Evolutionary conservation across 2,888 invertebrate genomes (phyloP).

Genomic region (Stramonita haemastoma): DNA sequence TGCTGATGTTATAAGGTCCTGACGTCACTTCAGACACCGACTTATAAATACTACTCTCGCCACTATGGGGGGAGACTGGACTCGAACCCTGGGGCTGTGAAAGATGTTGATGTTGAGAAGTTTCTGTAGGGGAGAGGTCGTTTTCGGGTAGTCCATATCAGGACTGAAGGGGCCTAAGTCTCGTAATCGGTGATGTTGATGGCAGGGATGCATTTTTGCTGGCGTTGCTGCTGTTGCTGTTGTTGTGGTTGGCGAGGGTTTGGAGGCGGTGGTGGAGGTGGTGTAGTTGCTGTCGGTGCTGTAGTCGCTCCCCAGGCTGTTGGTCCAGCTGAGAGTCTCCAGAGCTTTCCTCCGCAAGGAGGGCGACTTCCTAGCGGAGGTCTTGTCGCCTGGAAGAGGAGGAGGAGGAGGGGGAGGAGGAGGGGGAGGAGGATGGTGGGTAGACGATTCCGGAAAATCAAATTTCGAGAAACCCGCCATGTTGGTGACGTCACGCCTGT

Average conservation of each 20-base stretch:
- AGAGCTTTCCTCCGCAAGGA: slow-evolving; percentile 8
- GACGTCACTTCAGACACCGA: slow-evolving; percentile 16
- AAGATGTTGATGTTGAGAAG: background rate
- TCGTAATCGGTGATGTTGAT: slow-evolving; percentile 22
- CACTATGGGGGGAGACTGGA: background rate
- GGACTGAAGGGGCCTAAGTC: background rate
- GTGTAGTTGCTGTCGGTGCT: background rate
- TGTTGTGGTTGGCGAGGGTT: background rate
- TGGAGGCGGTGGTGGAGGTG: background rate
- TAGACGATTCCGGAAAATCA: background rate
- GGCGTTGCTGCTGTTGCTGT: background rate
- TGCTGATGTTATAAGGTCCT: slow-evolving; percentile 36
- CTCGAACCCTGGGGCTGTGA: background rate
- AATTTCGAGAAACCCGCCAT: background rate
- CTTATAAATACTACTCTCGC: slow-evolving; percentile 19
- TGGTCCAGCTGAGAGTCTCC: slow-evolving; percentile 13
- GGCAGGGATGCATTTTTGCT: background rate
- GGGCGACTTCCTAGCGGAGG: background rate
- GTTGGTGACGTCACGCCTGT: background rate
- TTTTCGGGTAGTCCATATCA: slow-evolving; percentile 31
- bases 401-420: background rate
- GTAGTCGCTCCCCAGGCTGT: slow-evolving; percentile 13
- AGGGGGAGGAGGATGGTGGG: background rate
- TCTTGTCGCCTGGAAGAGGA: background rate
- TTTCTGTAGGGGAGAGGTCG: slow-evolving; percentile 26